phyloP scores from a whole-genome alignment of 2,113 vertebrate genomes.

The Lophotis ruficrista region DNA sequence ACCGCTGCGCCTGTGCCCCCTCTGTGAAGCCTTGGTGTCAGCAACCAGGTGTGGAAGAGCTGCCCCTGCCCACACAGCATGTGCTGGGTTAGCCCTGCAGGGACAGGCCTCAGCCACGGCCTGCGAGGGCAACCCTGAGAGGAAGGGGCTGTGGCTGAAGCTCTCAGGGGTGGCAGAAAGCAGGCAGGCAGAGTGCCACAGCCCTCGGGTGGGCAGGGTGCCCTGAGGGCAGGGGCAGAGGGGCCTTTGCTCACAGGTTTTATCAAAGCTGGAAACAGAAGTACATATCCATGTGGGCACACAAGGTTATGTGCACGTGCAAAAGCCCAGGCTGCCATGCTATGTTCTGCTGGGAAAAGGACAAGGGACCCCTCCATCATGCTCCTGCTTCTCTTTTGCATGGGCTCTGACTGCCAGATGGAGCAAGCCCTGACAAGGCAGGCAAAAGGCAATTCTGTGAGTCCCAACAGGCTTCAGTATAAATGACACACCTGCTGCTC shows the following conservation, averaged over 20 bases:
- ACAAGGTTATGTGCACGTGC: background rate
- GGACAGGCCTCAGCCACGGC: background rate
- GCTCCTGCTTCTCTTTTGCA: background rate
- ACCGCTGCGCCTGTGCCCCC: accelerated
- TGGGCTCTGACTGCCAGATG: background rate
- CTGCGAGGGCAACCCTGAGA: accelerated
- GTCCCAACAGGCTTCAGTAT: background rate
- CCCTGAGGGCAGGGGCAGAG: background rate
- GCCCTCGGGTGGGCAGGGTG: accelerated
- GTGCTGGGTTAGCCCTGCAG: too few species aligned
- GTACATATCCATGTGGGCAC: background rate
- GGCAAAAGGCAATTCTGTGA: background rate
- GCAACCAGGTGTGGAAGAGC: background rate
- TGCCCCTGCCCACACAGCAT: too few species aligned
- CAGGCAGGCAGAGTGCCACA: accelerated
- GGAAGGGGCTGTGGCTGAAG: background rate
- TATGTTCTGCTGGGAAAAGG: background rate
- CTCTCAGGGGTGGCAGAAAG: background rate
- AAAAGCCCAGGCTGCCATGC: background rate
- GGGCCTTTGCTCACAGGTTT: background rate
- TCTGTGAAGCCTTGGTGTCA: too few species aligned
- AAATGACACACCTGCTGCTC: constrained; percentile 15
- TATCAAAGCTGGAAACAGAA: background rate
- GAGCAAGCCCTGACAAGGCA: background rate
- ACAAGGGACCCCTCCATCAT: background rate